Base-by-base conservation (phyloP, 2,888 invertebrate species). In the Steinernema scapterisci region DNA sequence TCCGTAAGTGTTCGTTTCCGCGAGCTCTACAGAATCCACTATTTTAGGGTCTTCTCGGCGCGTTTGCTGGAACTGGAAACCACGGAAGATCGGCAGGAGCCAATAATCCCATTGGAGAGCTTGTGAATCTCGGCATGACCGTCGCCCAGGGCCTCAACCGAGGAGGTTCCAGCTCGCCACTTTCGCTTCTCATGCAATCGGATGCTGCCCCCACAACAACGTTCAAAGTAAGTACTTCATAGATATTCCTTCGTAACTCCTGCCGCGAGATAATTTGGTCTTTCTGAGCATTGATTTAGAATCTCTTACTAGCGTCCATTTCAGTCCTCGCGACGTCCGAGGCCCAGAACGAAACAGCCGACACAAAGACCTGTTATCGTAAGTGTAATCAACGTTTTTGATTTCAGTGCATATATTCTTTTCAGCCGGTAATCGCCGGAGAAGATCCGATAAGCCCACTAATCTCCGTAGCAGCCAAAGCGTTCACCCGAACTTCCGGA, bases 31-130 rank as follows among this genome's bases (percentile, higher is more conserved):
- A 31, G 9, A 13, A 27, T 16, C 31, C 31, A 38, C 9, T 38
- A 6, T 38, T 38, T 71, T 77, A 79, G 81, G 77, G 77, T 6
- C 75, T 79, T 31, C 76, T 77, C 73, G 76, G 75, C 74, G 77
- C 73, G n/a, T 81, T 81, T 27, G 78, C 80, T 9, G 70, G 71
- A n/a, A 77, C 75, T 7, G 81, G 79, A 38, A 79, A 76, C 56
- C 73, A 76, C 45, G 76, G 75, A n/a, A 78, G 79, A 11, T 52
- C 76, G 9, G 11, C 63, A 11, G 79, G 79, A 43, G 73, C 63
- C 38, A 75, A 75, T 48, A 45, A 73, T 31, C 73, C 77, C 7
- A 75, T 78, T 52, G 78, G 77, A n/a, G 75, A 75, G 3, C 70
- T 78, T 51, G 71, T 73, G 38, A 74, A 76, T 19, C 71, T 78